Evolutionary conservation across 1,140 invertebrate genomes (phyloP).

Genomic region (Hesperophylax magnus): DNA sequence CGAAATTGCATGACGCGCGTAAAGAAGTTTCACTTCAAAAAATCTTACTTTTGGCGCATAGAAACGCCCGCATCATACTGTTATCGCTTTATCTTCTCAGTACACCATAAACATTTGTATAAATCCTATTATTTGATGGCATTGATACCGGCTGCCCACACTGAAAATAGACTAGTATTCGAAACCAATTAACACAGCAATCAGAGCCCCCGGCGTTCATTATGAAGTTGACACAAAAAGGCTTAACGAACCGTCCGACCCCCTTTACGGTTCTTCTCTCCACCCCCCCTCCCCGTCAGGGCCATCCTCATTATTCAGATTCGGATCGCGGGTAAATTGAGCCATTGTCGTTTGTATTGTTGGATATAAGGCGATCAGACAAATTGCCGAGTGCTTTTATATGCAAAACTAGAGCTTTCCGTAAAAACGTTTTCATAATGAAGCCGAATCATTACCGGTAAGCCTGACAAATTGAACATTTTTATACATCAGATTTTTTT

Average conservation of each 20-base stretch:
- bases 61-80: too few species aligned
- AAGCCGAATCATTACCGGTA: too few species aligned
- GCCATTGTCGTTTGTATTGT: not conserved
- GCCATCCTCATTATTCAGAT: not conserved
- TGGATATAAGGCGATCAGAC: not conserved
- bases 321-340: slow-evolving; percentile 3
- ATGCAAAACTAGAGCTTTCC: not conserved
- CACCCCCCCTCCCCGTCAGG: not conserved
- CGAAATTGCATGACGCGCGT: too few species aligned
- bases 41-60: too few species aligned
- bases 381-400: not conserved
- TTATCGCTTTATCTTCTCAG: too few species aligned
- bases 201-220: not conserved
- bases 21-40: too few species aligned
- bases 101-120: too few species aligned
- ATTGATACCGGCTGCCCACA: too few species aligned
- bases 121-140: too few species aligned
- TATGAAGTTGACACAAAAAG: not conserved
- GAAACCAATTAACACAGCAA: not conserved
- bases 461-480: too few species aligned
- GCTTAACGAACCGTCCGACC: slow-evolving; percentile 2
- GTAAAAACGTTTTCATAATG: too few species aligned
- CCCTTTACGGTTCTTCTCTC: not conserved
- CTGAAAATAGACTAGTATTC: not conserved
- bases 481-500: too few species aligned